Evolutionary conservation across 2,113 vertebrate genomes (phyloP), one percentile per base, ranked within the genome.

Genomic region (Cepphus grylle): DNA sequence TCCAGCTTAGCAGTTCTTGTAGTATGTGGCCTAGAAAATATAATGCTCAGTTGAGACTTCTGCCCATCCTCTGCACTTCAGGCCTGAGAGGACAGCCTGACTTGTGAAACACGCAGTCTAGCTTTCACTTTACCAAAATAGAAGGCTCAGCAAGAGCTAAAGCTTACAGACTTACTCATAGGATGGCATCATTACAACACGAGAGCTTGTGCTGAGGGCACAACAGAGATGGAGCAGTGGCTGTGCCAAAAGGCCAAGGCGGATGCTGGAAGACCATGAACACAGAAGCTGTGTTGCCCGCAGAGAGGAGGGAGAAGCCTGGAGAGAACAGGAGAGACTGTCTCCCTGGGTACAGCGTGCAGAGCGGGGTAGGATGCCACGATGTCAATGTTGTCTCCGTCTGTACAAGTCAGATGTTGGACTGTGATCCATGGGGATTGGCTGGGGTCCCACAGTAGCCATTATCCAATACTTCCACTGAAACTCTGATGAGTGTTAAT

Each of bases 21-120:
- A 29, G 29, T 6, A 29, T 0, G 22, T 43, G 16, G 43, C 42
- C 34, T 50, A 58, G 43, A 52, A 88, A 70, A 58, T 16, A 19
- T 0, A 56, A 43, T 1, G 18, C n/a, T 56, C 65, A 70, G 6
- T 0, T 40, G 50, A 78, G 43, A n/a, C 4, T 43, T 25, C 23
- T 73, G 81, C 32, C 53, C 58, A 49, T 23, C 5, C 25, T 26
- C 21, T 65, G 74, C 61, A 10, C 40, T 43, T 15, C 3, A 18
- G 58, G 38, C 69, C 43, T 36, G 30, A 79, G 38, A 69, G 11
- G 38, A 45, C 38, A 92, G 58, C 62, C 45, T 15, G 74, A 8
- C 23, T n/a, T 49, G 40, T 23, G n/a, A 65, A 42, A 66, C 81
- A 40, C 18, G 20, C 30, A 53, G 29, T 13, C 67, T 6, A 29